Conservation (phyloP, 1,140 invertebrate genomes). For the Zaprionus tsacasi region DNA sequence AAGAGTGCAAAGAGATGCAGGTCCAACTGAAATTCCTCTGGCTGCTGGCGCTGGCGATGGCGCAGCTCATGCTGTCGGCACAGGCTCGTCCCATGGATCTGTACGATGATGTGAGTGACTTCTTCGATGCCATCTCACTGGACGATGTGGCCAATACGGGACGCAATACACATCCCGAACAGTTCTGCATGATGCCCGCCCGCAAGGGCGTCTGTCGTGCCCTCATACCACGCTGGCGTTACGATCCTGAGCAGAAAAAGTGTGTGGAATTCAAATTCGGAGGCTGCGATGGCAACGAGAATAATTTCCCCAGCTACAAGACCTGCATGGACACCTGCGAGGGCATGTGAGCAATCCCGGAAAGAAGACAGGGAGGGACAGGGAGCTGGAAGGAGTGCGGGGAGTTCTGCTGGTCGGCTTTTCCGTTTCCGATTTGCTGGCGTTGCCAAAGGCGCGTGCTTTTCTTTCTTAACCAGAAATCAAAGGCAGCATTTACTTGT, state of each 20-base stretch:
- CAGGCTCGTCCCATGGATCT: constrained; percentile 75
- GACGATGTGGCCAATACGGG: constrained; percentile 78
- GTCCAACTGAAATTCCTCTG: constrained; percentile 44
- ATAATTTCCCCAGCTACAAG: constrained; percentile 87
- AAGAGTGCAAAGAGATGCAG: background rate
- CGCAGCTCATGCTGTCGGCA: constrained; percentile 24
- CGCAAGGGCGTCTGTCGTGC: constrained; percentile 86
- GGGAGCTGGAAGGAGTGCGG: background rate
- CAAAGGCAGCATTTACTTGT: constrained; percentile 72
- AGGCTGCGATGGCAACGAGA: constrained; percentile 88
- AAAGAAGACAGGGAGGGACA: background rate
- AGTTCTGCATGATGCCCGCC: constrained; percentile 81
- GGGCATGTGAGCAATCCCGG: constrained; percentile 72
- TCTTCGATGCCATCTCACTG: constrained; percentile 78
- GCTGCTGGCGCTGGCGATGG: constrained; percentile 7
- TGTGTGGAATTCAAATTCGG: constrained; percentile 88
- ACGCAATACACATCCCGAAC: constrained; percentile 73
- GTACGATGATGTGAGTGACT: constrained; percentile 80
- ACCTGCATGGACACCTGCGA: constrained; percentile 85
- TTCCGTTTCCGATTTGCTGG: constrained; percentile 34
- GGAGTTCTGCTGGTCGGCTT: constrained; percentile 39
- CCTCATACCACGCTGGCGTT: constrained; percentile 85
- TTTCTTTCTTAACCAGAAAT: constrained; percentile 53
- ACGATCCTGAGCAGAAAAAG: constrained; percentile 85
- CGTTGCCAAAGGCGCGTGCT: constrained; percentile 76